phyloP scores from a whole-genome alignment of 2,113 vertebrate species.

The Oreocharis arfaki region DNA sequence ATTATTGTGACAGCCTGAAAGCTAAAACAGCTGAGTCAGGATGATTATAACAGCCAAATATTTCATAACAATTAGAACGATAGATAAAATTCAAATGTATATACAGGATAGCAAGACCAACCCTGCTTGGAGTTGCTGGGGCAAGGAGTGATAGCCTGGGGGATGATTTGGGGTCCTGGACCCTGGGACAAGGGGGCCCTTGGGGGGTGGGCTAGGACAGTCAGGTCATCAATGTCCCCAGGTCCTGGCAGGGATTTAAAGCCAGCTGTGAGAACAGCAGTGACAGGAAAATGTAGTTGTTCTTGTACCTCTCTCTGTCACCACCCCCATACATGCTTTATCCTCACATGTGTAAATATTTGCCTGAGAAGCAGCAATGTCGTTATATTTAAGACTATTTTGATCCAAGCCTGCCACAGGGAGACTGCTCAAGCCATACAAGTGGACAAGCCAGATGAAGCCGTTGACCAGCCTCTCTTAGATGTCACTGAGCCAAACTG shows the following conservation, averaged over 20 bases:
- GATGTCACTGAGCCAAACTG: not conserved
- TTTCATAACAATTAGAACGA: not conserved
- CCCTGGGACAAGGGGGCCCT: rapidly evolving
- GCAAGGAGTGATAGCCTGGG: too few relatives aligned
- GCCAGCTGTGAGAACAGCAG: not conserved
- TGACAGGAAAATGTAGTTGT: not conserved
- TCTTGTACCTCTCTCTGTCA: not conserved
- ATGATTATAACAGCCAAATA: not conserved
- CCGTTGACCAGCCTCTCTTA: not conserved
- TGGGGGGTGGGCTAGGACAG: rapidly evolving
- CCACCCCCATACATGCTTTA: not conserved
- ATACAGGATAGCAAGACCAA: not conserved
- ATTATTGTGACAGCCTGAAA: not conserved
- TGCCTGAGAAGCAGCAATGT: not conserved
- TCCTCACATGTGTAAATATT: not conserved
- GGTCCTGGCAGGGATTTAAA: not conserved
- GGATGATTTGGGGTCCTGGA: not conserved
- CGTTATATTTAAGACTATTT: not conserved
- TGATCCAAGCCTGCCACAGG: not conserved
- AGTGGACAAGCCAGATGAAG: not conserved
- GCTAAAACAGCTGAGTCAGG: not conserved
- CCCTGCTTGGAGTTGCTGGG: not conserved
- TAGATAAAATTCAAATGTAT: not conserved
- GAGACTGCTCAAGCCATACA: not conserved
- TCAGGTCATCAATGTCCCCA: not conserved